A percentile compares a stretch with the other conserved stretches of the same genome.
Conservation (phyloP, 2,113 vertebrate species). For the Nannobrachium achirus region DNA sequence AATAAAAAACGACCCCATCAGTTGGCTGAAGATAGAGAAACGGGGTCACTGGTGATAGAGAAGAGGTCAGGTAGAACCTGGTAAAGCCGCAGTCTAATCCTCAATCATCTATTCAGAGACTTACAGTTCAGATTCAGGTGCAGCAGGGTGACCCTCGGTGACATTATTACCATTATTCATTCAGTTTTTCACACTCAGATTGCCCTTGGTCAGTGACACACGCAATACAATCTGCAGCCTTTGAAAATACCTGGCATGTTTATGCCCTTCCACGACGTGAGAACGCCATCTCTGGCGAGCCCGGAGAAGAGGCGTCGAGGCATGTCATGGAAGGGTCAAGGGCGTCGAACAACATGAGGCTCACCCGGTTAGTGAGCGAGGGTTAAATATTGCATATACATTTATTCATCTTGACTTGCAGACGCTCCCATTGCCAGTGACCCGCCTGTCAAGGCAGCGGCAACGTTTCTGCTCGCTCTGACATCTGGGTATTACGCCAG, state of each 20-base stretch:
- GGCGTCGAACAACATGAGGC: constrained; percentile 15
- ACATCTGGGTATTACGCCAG: constrained; percentile 42
- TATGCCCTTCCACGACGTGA: constrained; percentile 35
- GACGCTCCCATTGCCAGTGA: constrained; percentile 44
- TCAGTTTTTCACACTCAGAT: constrained; percentile 50
- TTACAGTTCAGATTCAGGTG: neutral
- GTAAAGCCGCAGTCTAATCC: too few species aligned
- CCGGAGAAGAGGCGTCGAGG: constrained; percentile 3
- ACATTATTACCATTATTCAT: constrained; percentile 63
- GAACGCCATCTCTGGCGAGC: neutral
- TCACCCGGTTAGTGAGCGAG: constrained; percentile 24
- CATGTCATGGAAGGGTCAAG: constrained; percentile 29
- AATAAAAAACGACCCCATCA: too few species aligned
- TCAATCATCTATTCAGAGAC: too few species aligned
- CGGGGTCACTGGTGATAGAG: neutral
- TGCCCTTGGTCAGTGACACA: constrained; percentile 52
- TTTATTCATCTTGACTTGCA: constrained; percentile 52
- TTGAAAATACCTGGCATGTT: constrained; percentile 53
- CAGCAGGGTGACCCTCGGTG: constrained; percentile 40
- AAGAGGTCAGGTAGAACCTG: neutral
- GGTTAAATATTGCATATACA: constrained; percentile 20
- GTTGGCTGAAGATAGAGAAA: too few species aligned
- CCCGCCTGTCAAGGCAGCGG: constrained; percentile 47
- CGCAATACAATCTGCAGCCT: constrained; percentile 44
- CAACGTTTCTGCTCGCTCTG: constrained; percentile 11